Conservation (phyloP, 2,797 vertebrate genomes). For the Balearica regulorum region DNA sequence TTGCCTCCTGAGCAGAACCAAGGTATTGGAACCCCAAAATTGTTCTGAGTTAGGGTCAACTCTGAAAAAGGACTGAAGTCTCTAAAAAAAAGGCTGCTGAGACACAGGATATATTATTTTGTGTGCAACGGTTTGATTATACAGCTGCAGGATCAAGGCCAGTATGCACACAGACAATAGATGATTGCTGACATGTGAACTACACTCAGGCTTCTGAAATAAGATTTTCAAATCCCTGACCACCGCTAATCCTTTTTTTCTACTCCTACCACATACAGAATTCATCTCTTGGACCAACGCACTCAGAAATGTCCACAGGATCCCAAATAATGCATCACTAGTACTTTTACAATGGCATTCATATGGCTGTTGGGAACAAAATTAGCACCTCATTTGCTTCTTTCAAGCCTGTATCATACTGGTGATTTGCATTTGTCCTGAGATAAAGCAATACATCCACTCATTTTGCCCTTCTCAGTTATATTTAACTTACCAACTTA, state of each 20-base stretch:
- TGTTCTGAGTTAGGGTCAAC: background rate
- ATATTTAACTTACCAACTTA: background rate
- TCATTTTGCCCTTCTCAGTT: background rate
- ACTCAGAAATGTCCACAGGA: background rate
- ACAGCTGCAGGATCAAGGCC: background rate
- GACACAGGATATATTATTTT: background rate
- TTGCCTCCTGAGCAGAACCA: fast-evolving
- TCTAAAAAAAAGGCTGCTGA: background rate
- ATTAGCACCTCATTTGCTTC: background rate
- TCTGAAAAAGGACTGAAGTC: background rate
- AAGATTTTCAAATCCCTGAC: background rate
- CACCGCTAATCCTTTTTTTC: background rate
- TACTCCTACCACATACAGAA: background rate
- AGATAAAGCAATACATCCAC: background rate
- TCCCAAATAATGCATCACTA: background rate
- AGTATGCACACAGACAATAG: background rate
- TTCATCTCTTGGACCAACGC: background rate
- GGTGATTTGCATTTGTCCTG: background rate
- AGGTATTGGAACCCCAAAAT: background rate
- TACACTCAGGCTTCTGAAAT: background rate
- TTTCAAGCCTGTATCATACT: background rate
- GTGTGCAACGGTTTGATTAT: background rate
- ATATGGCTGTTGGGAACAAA: background rate
- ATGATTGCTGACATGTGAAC: background rate
- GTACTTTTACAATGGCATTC: background rate